Base-by-base conservation (phyloP, 2,113 vertebrate genomes). In the Megaptera novaeangliae region DNA sequence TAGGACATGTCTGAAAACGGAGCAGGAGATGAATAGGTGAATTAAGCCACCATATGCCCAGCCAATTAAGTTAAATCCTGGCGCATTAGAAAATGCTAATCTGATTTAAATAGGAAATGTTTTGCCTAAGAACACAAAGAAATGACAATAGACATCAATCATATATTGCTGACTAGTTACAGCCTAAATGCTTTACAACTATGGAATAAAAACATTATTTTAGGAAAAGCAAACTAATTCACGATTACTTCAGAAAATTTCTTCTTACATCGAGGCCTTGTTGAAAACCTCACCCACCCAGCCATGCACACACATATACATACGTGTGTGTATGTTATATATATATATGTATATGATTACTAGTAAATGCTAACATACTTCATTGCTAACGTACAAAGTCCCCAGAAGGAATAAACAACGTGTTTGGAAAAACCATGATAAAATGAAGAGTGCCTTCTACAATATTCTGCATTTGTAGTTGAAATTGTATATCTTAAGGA, bases 21-120 rank as follows among this genome's bases (percentile, higher is more conserved):
- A 20, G 23, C 23, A 93, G 23, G 46, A 96, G 77, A 97, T 93
- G n/a, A 94, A 97, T 96, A 96, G 97, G 88, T 97, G 82, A 97
- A 96, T 94, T 63, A 95, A 91, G 41, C 13, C 74, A 69, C 95
- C 91, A 89, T 95, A 96, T 94, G 93, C 25, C 72, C 52, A 68
- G 80, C 55, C 46, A 97, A 91, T 95, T 96, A 97, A 91, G 85
- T 69, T 85, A 94, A 94, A 85, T 75, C 41, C 27, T 94, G 25
- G 52, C 18, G 91, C 49, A 97, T 81, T 93, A 95, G 88, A 92
- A 97, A 93, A 78, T 78, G 46, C 55, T 95, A 92, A 95, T 97
- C 52, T 96, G 31, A 95, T 85, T 96, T 95, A 93, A 94, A 86
- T 59, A 81, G 41, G 46, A 95, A 95, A 88, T 63, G 2, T 14